phyloP scores from a whole-genome alignment of 2,888 invertebrate species.

The Amblyjoppa fuscipennis region DNA sequence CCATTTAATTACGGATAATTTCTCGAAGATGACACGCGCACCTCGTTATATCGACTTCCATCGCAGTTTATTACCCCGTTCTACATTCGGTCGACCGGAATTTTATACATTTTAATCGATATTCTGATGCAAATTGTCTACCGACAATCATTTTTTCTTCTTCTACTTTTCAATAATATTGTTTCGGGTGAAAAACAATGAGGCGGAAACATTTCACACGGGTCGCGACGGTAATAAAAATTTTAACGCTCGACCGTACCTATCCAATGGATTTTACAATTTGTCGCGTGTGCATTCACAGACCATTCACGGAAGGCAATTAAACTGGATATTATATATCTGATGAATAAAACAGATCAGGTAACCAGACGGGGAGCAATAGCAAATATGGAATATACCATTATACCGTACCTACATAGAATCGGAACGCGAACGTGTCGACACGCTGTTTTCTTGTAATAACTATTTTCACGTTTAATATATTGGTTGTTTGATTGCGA shows the following conservation, averaged over 20 bases:
- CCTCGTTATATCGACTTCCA: conserved; percentile 32
- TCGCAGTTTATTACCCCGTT: neutral
- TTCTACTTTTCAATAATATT: neutral
- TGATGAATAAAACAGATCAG: conserved; percentile 32
- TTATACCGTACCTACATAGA: neutral
- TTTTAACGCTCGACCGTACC: conserved; percentile 21
- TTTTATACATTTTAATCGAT: neutral
- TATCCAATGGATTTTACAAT: conserved; percentile 21
- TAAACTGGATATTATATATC: conserved; percentile 39
- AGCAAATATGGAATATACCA: conserved; percentile 28
- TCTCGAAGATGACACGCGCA: conserved; percentile 65
- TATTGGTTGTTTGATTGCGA: conserved; percentile 25
- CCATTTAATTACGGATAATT: conserved; percentile 83
- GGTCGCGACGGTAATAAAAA: conserved; percentile 35
- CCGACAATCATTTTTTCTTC: neutral
- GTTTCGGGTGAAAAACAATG: conserved; percentile 6
- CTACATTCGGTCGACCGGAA: neutral
- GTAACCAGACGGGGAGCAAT: conserved; percentile 18
- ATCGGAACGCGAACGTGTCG: neutral
- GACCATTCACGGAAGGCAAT: conserved; percentile 39
- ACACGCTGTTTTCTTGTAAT: conserved; percentile 15
- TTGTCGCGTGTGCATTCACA: conserved; percentile 20
- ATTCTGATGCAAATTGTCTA: neutral
- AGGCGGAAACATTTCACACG: conserved; percentile 6
- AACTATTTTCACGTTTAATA: conserved; percentile 21